Base-by-base conservation (phyloP, 2,113 vertebrate genomes). In the Scortum barcoo region DNA sequence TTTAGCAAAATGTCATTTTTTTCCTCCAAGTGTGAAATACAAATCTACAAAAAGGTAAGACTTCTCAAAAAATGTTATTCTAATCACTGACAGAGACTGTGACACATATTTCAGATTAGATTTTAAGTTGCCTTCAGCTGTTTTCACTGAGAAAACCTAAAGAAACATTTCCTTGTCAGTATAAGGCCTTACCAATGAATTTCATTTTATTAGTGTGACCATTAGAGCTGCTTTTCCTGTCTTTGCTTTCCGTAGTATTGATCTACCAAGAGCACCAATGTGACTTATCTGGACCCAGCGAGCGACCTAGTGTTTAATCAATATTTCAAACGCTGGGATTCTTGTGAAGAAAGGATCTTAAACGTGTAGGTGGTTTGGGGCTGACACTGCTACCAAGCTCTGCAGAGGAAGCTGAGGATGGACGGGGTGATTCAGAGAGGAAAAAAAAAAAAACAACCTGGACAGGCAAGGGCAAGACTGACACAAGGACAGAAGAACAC, bases 301-400 rank as follows among this genome's bases (percentile, higher is more conserved):
- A 74, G 53, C 58, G 33, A 36, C 33, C 33, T 33, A 40, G 26
- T 0, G 9, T 65, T 62, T 56, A 73, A 89, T 89, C 76, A 62
- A 87, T 84, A 85, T 57, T 71, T 85, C 14, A 69, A 80, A 79
- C 66, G 50, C 44, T 57, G 68, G 28, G 63, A 53, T 42, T 46
- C 44, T 44, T 48, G 36, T 53, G 42, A 24, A 61, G 60, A 76
- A 53, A 72, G 33, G 68, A 63, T 42, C 61, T 63, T 57, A n/a
- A 70, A 78, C 61, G 36, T 38, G 56, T 46, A 2, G 60, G 17
- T 57, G 36, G 60, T 44, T 72, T 60, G 28, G 4, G 1, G 30
- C 20, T 72, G 54, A 78, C 26, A 19, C 17, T 2, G 42, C 40
- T 38, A 63, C 53, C 61, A 40, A 40, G 30, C 68, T 73, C 19